phyloP scores from a whole-genome alignment of 2,797 vertebrate species.

The Ptychadena robeensis region DNA sequence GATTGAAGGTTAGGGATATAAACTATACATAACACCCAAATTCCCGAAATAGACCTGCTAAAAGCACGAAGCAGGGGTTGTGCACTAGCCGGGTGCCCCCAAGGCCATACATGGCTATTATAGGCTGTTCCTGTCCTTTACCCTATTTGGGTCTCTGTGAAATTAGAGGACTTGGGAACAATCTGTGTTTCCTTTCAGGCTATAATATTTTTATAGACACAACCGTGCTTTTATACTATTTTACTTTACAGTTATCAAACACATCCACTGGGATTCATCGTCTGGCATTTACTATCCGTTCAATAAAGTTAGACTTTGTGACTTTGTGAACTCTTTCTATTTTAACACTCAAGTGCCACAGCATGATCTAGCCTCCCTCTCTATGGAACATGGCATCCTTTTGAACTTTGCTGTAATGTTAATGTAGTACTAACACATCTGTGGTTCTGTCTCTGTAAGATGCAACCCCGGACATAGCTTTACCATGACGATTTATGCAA shows the following conservation, averaged over 20 bases:
- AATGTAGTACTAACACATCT: slow-evolving; percentile 10
- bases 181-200: neutral
- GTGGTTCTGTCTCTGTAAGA: neutral
- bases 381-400: slow-evolving; percentile 7
- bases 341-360: slow-evolving; percentile 10
- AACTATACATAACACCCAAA: neutral
- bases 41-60: neutral
- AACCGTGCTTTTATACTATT: neutral
- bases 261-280: slow-evolving; percentile 21
- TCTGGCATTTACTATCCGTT: slow-evolving; percentile 25
- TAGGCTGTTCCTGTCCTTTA: neutral
- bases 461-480: neutral
- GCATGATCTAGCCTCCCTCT: slow-evolving; percentile 13
- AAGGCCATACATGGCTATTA: neutral
- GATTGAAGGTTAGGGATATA: no score
- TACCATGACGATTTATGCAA: neutral
- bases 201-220: neutral
- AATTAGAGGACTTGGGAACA: neutral
- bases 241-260: slow-evolving; percentile 15
- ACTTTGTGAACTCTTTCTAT: slow-evolving; percentile 37
- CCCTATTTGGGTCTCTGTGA: neutral
- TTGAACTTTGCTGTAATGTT: slow-evolving; percentile 13
- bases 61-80: neutral
- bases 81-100: neutral
- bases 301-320: slow-evolving; percentile 39